Conservation (phyloP, 1,140 invertebrate genomes). For the Drosophila ercepeae region DNA sequence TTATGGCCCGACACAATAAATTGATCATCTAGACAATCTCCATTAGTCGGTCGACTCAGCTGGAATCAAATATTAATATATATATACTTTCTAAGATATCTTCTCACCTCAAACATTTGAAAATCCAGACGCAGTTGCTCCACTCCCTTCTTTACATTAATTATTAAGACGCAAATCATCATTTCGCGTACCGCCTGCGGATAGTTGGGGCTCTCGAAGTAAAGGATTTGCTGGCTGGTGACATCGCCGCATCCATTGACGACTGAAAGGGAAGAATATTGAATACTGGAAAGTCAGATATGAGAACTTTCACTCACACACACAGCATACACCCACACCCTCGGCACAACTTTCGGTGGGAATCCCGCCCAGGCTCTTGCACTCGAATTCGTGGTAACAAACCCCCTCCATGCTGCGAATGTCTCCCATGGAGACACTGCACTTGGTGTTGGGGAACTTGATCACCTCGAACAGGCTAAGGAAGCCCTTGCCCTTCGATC, state of each 20-base stretch:
- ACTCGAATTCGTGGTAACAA: slow-evolving; percentile 88
- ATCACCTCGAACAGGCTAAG: slow-evolving; percentile 90
- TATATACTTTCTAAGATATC: neutral
- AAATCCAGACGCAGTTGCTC: slow-evolving; percentile 89
- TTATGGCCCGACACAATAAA: slow-evolving; percentile 89
- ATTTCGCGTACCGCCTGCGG: slow-evolving; percentile 79
- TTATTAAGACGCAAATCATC: slow-evolving; percentile 86
- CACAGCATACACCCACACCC: slow-evolving; percentile 90
- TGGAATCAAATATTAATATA: slow-evolving; percentile 64
- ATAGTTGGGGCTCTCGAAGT: slow-evolving; percentile 87
- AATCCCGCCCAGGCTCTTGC: slow-evolving; percentile 86
- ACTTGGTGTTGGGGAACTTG: slow-evolving; percentile 88
- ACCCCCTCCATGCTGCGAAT: slow-evolving; percentile 85
- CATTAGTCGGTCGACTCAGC: slow-evolving; percentile 87
- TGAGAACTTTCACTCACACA: slow-evolving; percentile 85
- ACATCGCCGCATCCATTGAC: slow-evolving; percentile 86
- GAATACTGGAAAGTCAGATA: neutral
- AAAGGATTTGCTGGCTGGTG: slow-evolving; percentile 85
- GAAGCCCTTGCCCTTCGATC: slow-evolving; percentile 84
- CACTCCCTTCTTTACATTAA: slow-evolving; percentile 87
- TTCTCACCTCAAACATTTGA: slow-evolving; percentile 87
- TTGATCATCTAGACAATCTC: slow-evolving; percentile 88
- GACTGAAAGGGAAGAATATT: slow-evolving; percentile 82
- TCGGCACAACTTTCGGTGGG: slow-evolving; percentile 88
- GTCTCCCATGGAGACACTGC: slow-evolving; percentile 84